Evolutionary conservation across 2,888 invertebrate genomes (phyloP), one percentile per base, ranked within the genome.

Genomic region (Leucophora obtusa): DNA sequence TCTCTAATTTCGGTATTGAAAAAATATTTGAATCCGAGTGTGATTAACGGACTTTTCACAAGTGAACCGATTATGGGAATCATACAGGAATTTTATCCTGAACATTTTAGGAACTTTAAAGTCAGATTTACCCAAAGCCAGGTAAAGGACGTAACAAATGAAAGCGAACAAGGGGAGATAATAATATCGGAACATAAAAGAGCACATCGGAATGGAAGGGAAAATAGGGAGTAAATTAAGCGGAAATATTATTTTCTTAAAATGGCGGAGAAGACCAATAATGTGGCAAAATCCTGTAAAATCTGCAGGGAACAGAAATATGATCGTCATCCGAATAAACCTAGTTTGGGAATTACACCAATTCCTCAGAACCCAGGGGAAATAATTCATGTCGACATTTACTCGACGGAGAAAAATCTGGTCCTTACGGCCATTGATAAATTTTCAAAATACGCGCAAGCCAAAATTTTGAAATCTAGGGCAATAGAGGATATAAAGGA

Each of bases 381-480:
- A 21, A 21, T 21, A 21, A 21, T 21, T 21, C 21, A 21, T 21
- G 21, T 21, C 21, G 21, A 21, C 21, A 21, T 21, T 21, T 21
- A 21, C 21, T 21, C 21, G 21, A 21, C 21, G 2, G 21, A 21
- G 4, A 21, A 21, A 21, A 21, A 21, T 21, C 4, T 21, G 21
- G 59, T 79, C 14, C 24, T 81, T 21, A 82, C 68, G 4, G 77
- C 79, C 0, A 53, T 76, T 6, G 83, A 83, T 51, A 83, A 83
- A 70, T 77, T 80, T 18, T 70, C 79, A 9, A 83, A 79, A 43
- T 82, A 75, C 21, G 73, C 72, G 2, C 60, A 63, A 18, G 35
- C 24, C 1, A 76, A 58, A 33, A 10, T 79, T 1, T 54, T 83
- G 1, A 68, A 81, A 28, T 21, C 62, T 60, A n/a, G 54, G 73